Conservation (phyloP, 2,888 invertebrate species). For the Callyntrura sp. region DNA sequence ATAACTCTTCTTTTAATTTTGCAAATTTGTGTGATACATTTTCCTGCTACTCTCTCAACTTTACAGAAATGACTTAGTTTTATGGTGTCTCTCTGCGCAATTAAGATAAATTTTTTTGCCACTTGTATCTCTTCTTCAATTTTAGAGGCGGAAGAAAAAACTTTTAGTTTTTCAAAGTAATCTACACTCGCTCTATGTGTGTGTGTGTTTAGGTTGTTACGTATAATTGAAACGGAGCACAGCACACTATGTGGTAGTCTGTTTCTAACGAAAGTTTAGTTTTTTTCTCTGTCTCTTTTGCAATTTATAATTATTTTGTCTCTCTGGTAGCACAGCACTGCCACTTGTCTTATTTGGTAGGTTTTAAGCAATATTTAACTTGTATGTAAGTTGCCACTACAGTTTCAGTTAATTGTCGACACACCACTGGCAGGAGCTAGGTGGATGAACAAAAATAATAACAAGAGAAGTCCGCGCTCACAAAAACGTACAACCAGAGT, state of each 20-base stretch:
- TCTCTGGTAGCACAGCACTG: conserved; percentile 3
- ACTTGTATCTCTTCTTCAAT: background rate
- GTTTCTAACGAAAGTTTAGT: conserved; percentile 51
- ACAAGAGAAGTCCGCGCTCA: background rate
- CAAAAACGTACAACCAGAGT: conserved; percentile 22
- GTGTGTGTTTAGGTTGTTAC: background rate
- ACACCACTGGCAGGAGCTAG: conserved; percentile 20
- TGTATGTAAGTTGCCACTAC: background rate
- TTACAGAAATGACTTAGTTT: conserved; percentile 32
- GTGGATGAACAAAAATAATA: conserved; percentile 13
- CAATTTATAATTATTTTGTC: conserved; percentile 31
- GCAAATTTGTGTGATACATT: conserved; percentile 35
- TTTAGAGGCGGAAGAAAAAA: background rate
- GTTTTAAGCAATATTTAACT: background rate
- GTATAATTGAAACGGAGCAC: conserved; percentile 36
- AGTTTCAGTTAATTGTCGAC: conserved; percentile 52
- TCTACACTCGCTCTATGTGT: too few relatives aligned
- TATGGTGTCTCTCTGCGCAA: conserved; percentile 8
- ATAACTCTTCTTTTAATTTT: conserved; percentile 28
- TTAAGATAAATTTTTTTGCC: background rate
- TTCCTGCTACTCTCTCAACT: background rate
- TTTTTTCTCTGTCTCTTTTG: conserved; percentile 4
- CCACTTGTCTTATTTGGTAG: conserved; percentile 1
- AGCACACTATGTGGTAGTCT: background rate
- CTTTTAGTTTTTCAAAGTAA: conserved; percentile 31